Base-by-base conservation (phyloP, 2,888 invertebrate species). In the Drosophila nr. medialis region DNA sequence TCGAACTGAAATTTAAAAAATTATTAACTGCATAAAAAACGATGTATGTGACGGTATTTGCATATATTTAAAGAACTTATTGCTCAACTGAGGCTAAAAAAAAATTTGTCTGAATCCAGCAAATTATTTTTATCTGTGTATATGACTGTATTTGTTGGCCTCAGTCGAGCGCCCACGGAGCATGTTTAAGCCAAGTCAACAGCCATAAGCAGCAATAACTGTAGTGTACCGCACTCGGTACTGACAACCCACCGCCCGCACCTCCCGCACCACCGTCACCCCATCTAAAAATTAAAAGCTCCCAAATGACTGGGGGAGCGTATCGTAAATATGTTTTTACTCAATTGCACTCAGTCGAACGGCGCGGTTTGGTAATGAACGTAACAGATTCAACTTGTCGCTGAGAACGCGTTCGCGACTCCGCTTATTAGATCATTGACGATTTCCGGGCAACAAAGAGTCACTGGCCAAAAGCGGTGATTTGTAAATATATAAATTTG, bases 291-390 rank as follows among this genome's bases (percentile, higher is more conserved):
- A 51, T 72, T 56, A 75, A 90, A 81, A 82, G 83, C 80, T 80
- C 58, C 36, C 73, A 64, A 58, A 18, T 62, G 53, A 62, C 54
- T 67, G 60, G 61, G 80, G 27, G 83, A 82, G 86, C 69, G 77
- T 80, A 83, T 80, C 86, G 89, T 77, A 81, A 83, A 80, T 77
- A 75, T 75, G 74, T 90, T 80, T 45, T 72, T 86, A 70, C 86
- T 88, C 90, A 80, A 69, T 72, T 71, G 79, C 70, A 67, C 61
- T 90, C 90, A 90, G 91, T 90, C 84, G 88, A 75, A 64, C 64
- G 60, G 62, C 74, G 75, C 72, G 79, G 63, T 75, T 87, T 76
- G 89, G 70, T 72, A 76, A 85, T 80, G 90, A 90, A 90, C 86
- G 82, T 80, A 77, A 71, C 77, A 72, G 71, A 75, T 79, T 80